Evolutionary conservation across 2,113 vertebrate species (phyloP).

Genomic region (Psittacus erithacus): DNA sequence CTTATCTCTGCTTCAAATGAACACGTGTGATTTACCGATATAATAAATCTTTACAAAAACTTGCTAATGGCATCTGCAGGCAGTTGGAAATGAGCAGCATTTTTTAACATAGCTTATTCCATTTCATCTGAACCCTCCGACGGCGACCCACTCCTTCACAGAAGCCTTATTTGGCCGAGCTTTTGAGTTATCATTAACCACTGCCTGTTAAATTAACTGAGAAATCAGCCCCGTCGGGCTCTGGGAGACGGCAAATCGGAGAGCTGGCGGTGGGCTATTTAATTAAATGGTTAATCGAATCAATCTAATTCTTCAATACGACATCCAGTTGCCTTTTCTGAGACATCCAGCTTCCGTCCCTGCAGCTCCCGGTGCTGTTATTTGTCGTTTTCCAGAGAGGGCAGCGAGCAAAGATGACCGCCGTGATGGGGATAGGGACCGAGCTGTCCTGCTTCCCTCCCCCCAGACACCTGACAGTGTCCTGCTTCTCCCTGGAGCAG

Average conservation of each 20-base stretch:
- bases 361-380: neutral
- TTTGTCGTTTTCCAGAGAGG: neutral
- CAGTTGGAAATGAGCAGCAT: neutral
- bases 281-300: constrained; percentile 55
- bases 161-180: constrained; percentile 18
- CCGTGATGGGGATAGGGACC: neutral
- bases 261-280: neutral
- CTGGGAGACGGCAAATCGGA: neutral
- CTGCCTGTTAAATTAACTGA: constrained; percentile 34
- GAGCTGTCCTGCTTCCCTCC: neutral
- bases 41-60: constrained; percentile 48
- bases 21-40: constrained; percentile 17
- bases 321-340: neutral
- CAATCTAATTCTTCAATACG: neutral
- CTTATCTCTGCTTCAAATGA: constrained; percentile 17
- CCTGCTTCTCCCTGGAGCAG: neutral
- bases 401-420: neutral
- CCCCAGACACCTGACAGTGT: rapidly evolving
- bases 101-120: neutral
- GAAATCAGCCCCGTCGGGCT: constrained; percentile 15
- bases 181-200: constrained; percentile 53
- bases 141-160: neutral
- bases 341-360: neutral
- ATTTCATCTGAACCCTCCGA: neutral
- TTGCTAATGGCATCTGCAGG: constrained; percentile 39